Evolutionary conservation across 2,888 invertebrate genomes (phyloP).

Genomic region (Holacanthella duospinosa): DNA sequence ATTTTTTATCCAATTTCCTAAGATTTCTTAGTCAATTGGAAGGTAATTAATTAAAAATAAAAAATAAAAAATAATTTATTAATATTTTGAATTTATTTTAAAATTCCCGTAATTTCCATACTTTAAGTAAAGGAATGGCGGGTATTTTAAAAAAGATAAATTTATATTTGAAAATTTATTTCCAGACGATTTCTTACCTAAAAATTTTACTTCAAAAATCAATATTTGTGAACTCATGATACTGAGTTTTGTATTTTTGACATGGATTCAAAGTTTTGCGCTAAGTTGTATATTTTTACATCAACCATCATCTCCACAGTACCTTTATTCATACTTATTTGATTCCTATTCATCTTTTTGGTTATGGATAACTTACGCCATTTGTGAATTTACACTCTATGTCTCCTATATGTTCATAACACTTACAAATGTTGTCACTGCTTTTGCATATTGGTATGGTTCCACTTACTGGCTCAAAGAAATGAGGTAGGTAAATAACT

Average conservation of each 20-base stretch:
- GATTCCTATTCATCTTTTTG: not conserved
- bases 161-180: no score
- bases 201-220: not conserved
- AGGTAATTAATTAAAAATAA: not conserved
- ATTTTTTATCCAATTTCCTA: not conserved
- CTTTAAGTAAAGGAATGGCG: no score
- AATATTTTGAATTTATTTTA: not conserved
- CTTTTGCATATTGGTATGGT: not conserved
- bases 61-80: not conserved
- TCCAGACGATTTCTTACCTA: not conserved
- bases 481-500: not conserved
- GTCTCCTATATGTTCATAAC: not conserved
- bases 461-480: not conserved
- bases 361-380: not conserved
- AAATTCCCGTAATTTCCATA: no score
- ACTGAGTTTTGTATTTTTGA: not conserved
- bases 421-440: not conserved
- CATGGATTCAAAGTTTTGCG: not conserved
- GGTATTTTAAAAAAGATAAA: no score
- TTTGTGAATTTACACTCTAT: not conserved
- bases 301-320: not conserved
- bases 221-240: not conserved
- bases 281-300: not conserved
- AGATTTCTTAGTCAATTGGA: not conserved
- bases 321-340: not conserved